Base-by-base conservation (phyloP, 64 coral and sea anemone genomes). In the Stichodactyla mertensii region DNA sequence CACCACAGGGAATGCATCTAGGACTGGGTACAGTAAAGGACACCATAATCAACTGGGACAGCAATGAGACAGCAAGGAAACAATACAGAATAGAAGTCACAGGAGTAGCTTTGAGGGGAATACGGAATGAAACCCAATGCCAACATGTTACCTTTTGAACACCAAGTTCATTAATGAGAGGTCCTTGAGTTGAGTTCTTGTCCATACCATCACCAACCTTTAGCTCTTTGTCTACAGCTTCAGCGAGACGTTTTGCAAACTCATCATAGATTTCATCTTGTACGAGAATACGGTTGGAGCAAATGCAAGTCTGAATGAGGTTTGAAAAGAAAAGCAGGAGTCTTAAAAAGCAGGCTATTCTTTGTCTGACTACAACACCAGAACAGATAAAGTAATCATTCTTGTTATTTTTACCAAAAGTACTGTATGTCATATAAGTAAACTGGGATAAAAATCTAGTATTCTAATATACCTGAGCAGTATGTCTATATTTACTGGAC, bases 181-280 rank as follows among this genome's bases (percentile, higher is more conserved):
- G 96, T 69, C 96, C 96, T 64, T 98, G 93, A 1, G 89, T 92
- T 12, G 88, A 83, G 12, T 80, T 86, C 57, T 87, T 27, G 18
- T 98, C 96, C 22, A 94, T 58, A 10, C 96, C 96, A 88, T 89
- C 88, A 54, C 92, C 92, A 88, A 94, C 90, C 77, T 81, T 92
- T 77, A 98, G 51, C 57, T 92, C 86, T 20, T 94, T 92, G 56
- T 95, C 87, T 16, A 92, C 96, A 36, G 79, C 57, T 61, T 92
- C 93, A 18, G 88, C 96, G 79, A 98, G 92, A 77, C 89, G 91
- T 52, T 54, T 59, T 45, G 93, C 90, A 90, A 98, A 98, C 51
- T 98, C 88, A 55, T 98, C 92, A 87, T 98, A 98, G 64, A 98
- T 77, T 52, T 87, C 88, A 89, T 98, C 96, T 86, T 98, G 96